Base-by-base conservation (phyloP, 1,140 invertebrate species). In the Drosophila kikkawai region DNA sequence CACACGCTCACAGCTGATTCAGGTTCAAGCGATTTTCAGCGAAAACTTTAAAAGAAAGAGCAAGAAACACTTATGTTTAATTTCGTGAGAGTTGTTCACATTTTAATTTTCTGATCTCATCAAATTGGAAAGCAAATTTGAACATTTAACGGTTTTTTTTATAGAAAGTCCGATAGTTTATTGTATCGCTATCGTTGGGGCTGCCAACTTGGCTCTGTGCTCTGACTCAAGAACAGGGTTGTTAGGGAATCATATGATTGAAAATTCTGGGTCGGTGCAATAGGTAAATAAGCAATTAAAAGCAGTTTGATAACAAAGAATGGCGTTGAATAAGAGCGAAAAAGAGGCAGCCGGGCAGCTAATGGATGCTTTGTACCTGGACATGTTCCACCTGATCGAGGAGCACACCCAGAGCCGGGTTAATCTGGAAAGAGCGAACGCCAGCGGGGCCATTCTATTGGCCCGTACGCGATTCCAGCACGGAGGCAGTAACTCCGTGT, bases 381-480 rank as follows among this genome's bases (percentile, higher is more conserved):
- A 93, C 26, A 78, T 91, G 76, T 73, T 93, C n/a, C 78, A 92
- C 68, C 65, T 93, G 8, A 73, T 93, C 26, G 92, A 93, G 51
- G 79, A 80, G 37, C 78, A 93, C 50, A 80, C 91, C 13, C 60
- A 75, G 59, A 71, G 85, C 22, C 80, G 86, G 5, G 55, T 92
- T 0, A 80, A 92, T 36, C 84, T 93, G n/a, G 92, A 93, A 50
- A 66, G 76, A 4, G 63, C 67, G 7, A 88, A 63, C 44, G 79
- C 90, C 13, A 79, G 68, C 55, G 92, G 92, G 5, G 57, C 87
- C 7, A 83, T 93, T 47, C 70, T 91, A 6, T 32, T 93, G 34
- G 92, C 92, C 1, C 80, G 92, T 26, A 88, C 92, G 0, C 69
- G 91, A 17, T 93, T 92, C 36, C 86, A 84, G 53, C 82, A 92